These are phyloP conservation scores for Tetragonisca angustula DNA, from an alignment of 2,888 invertebrate genomes.

Conservation along the genomic window DNA sequence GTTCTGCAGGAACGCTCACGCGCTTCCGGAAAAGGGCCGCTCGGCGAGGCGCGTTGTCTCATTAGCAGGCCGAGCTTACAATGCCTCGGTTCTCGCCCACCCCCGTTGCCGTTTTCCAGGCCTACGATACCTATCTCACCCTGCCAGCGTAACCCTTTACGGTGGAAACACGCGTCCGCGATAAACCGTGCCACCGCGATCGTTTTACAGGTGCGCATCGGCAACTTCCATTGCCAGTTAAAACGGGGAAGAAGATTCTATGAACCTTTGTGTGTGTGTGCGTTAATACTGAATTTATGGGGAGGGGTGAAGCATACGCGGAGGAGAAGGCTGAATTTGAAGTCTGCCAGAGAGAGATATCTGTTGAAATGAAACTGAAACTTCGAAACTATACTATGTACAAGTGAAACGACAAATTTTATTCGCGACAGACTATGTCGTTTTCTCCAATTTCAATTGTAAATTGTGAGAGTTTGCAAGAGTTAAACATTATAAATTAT, in stretches of 20 bases:
- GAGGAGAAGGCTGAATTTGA: constrained; percentile 6
- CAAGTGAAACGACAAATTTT: no score
- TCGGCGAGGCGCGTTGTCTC: constrained; percentile 51
- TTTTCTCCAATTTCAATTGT: no score
- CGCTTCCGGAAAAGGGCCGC: constrained; percentile 54
- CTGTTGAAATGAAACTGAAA: no score
- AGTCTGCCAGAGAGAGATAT: no score
- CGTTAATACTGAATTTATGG: background rate
- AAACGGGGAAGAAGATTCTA: constrained; percentile 29
- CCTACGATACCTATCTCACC: constrained; percentile 62
- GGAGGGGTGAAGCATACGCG: background rate
- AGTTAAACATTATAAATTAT: no score
- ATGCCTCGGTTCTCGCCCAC: constrained; percentile 30
- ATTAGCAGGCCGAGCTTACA: constrained; percentile 56
- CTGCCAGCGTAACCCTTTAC: constrained; percentile 57
- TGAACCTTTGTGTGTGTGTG: background rate
- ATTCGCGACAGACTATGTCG: no score
- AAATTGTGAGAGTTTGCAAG: no score
- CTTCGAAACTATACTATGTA: no score
- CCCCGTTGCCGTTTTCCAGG: constrained; percentile 48
- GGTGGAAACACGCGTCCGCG: constrained; percentile 52
- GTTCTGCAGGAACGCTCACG: constrained; percentile 46
- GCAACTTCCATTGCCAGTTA: constrained; percentile 19
- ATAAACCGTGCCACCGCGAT: constrained; percentile 45
- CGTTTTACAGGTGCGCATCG: constrained; percentile 47